phyloP scores from a whole-genome alignment of 2,113 vertebrate genomes.

The Mus musculus region DNA sequence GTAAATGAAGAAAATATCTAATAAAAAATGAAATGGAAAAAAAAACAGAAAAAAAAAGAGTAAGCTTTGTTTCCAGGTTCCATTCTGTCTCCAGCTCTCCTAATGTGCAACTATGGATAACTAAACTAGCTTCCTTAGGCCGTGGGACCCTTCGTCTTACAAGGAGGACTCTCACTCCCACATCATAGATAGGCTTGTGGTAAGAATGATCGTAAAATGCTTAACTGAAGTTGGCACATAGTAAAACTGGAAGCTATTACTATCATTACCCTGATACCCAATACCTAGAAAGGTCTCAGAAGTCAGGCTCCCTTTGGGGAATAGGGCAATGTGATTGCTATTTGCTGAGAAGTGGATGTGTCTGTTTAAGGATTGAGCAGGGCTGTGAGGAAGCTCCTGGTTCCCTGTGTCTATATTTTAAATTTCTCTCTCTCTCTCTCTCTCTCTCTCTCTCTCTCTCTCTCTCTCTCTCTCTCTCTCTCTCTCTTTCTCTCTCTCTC shows the following conservation, averaged over 20 bases:
- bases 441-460: too few relatives aligned
- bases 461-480: too few relatives aligned
- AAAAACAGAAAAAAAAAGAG: background rate
- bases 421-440: background rate
- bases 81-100: background rate
- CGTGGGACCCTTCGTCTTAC: background rate
- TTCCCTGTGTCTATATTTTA: background rate
- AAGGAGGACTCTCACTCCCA: background rate
- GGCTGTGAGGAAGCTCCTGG: background rate
- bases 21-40: background rate
- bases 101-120: background rate
- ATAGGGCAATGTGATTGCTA: background rate
- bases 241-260: slow-evolving; percentile 47
- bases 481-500: too few relatives aligned
- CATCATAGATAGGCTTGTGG: background rate
- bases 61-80: background rate
- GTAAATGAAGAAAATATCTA: too few relatives aligned
- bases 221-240: background rate
- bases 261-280: slow-evolving; percentile 37
- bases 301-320: slow-evolving; percentile 33
- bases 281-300: slow-evolving; percentile 51
- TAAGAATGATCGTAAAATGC: background rate
- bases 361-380: background rate
- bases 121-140: background rate
- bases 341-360: background rate